Evolutionary conservation across 2,888 invertebrate species (phyloP).

Genomic region (Encarsia formosa): DNA sequence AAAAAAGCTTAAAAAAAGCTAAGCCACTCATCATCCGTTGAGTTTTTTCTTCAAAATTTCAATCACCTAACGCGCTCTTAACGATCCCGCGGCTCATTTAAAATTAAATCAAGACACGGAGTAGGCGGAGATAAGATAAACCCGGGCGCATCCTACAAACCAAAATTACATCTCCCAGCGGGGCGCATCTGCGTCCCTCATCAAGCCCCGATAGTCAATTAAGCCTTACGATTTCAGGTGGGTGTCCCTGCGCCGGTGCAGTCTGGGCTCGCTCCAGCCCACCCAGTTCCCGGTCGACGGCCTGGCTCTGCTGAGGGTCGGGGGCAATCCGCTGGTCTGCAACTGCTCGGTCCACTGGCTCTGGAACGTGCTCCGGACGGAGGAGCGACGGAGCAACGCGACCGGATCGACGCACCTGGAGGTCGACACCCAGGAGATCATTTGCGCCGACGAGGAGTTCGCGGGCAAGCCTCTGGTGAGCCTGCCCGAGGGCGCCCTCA

Average conservation of each 20-base stretch:
- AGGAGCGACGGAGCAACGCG: constrained; percentile 42
- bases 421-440: constrained; percentile 44
- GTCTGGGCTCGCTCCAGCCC: constrained; percentile 70
- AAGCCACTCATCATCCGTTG: too few species aligned
- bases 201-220: not conserved
- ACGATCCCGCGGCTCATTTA: too few species aligned
- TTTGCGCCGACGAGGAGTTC: constrained; percentile 47
- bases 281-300: constrained; percentile 80
- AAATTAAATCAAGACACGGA: too few species aligned
- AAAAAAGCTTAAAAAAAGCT: too few species aligned
- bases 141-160: too few species aligned
- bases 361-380: constrained; percentile 64
- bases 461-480: constrained; percentile 44
- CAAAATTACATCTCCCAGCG: too few species aligned
- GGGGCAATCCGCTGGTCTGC: constrained; percentile 80
- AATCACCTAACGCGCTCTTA: too few species aligned
- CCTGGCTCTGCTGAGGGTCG: constrained; percentile 68
- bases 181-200: too few species aligned
- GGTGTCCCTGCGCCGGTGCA: constrained; percentile 74
- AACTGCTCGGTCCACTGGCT: constrained; percentile 86
- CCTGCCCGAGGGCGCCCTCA: constrained; percentile 43
- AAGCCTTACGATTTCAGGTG: constrained; percentile 38
- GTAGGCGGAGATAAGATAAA: too few species aligned
- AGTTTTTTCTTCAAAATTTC: too few species aligned
- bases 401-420: constrained; percentile 41